phyloP scores from a whole-genome alignment of 2,888 invertebrate genomes.

The Lordiphosa andalusiaca region DNA sequence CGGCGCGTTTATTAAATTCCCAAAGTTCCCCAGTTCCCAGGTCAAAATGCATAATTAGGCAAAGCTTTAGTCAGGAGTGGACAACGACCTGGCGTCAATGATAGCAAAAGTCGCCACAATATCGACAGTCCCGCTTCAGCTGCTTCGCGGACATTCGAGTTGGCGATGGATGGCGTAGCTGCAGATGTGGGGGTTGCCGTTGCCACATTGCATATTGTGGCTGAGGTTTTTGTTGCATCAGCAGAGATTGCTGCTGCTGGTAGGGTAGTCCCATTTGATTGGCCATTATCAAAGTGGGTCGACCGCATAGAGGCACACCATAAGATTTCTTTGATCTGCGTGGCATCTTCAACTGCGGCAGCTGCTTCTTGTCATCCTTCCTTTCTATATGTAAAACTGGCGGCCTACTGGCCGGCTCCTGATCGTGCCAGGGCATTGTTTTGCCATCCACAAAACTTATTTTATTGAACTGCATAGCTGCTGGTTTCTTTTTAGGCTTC shows the following conservation, averaged over 20 bases:
- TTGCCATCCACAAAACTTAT: constrained; percentile 26
- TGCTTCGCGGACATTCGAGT: constrained; percentile 29
- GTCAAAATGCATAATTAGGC: constrained; percentile 27
- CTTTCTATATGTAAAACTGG: neutral
- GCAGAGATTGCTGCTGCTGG: constrained; percentile 1
- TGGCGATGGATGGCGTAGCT: constrained; percentile 16
- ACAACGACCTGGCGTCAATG: constrained; percentile 8
- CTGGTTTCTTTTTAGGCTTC: neutral
- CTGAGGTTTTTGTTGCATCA: neutral
- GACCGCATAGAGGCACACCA: constrained; percentile 39
- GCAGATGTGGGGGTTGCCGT: neutral
- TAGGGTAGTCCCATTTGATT: constrained; percentile 5
- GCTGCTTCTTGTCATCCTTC: too few species aligned
- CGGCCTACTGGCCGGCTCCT: neutral
- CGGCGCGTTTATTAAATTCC: constrained; percentile 58
- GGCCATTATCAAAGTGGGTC: constrained; percentile 40
- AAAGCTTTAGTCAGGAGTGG: neutral
- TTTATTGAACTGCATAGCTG: neutral
- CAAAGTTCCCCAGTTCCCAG: constrained; percentile 43
- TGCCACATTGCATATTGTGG: neutral
- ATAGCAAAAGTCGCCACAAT: constrained; percentile 61
- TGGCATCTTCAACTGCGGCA: neutral
- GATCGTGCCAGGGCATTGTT: neutral
- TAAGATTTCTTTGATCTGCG: constrained; percentile 2
- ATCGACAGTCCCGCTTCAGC: constrained; percentile 12